Evolutionary conservation across 2,113 vertebrate species (phyloP), one percentile per base, ranked within the genome.

Genomic region (Phasianus colchicus): DNA sequence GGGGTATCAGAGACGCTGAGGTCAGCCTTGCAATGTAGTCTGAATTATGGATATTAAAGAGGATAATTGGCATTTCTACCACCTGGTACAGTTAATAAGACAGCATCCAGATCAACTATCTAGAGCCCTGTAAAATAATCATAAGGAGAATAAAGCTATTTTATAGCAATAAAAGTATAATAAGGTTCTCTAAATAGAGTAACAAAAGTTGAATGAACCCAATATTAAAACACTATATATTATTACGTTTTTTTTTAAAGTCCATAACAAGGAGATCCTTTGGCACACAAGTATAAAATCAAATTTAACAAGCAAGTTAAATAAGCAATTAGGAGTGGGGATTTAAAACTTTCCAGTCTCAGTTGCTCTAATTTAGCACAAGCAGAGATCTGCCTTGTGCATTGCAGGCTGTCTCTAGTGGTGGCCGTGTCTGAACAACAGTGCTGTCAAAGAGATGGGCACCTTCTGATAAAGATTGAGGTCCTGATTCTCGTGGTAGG

Each of bases 251-350:
- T 96, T 95, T 95, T 93, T 38, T 5, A 16, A 89, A 86, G 96
- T 95, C 93, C 78, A 60, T 97, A 97, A 96, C 95, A 96, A 97
- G 96, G 96, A 95, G 93, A 94, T 97, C 92, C 93, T 96, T 96
- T 96, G 94, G 86, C 97, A 96, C 96, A 45, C 43, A 36, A 95
- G 73, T 90, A 92, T 93, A 95, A 97, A 97, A 95, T 94, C 90
- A 96, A 96, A 91, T 96, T 95, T 96, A 95, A 96, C 93, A 90
- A 94, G 83, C 21, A 6, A 91, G 97, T 97, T 96, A 97, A 98
- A 97, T 95, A 96, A 96, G 95, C 87, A 94, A 86, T 95, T 97
- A 96, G 94, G 91, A 94, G 83, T 83, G 61, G 50, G 63, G 81
- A 92, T 96, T 97, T 97, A 66, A 97, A 96, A 78, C 76, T 69